Percentiles rank a stretch among this genome's conserved stretches.
These are phyloP conservation scores for Helicoverpa zea DNA, from an alignment of 1,140 invertebrate genomes.

Conservation along the genomic window DNA sequence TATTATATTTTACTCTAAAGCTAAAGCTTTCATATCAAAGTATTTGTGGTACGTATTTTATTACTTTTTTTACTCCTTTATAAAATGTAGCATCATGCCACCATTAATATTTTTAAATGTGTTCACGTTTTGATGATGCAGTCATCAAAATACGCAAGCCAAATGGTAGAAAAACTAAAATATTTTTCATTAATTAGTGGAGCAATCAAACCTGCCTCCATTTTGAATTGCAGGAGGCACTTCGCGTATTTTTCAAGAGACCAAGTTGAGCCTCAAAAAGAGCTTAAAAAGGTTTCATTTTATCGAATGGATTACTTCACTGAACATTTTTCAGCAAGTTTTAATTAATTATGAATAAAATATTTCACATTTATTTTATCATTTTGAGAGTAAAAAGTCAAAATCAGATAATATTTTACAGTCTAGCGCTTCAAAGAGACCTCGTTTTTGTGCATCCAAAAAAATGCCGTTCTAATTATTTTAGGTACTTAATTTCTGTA, in stretches of 20 bases:
- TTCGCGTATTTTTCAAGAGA: slow-evolving; percentile 14
- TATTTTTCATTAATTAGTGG: slow-evolving; percentile 29
- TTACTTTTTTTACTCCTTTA: too few relatives aligned
- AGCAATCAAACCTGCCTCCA: slow-evolving; percentile 29
- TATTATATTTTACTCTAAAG: too few relatives aligned
- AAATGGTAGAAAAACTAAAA: background rate
- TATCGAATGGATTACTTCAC: background rate
- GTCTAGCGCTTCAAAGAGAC: too few relatives aligned
- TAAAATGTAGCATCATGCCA: background rate
- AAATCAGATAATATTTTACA: too few relatives aligned
- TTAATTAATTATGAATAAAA: too few relatives aligned
- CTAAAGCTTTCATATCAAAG: too few relatives aligned
- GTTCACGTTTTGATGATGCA: background rate
- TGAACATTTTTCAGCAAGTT: background rate
- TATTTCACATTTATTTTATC: background rate
- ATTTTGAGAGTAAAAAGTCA: too few relatives aligned
- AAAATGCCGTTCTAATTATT: too few relatives aligned
- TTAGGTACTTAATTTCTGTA: too few relatives aligned
- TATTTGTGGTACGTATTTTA: too few relatives aligned
- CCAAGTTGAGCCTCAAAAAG: slow-evolving; percentile 1
- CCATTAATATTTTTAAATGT: background rate
- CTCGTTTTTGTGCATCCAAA: too few relatives aligned
- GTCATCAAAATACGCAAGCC: background rate
- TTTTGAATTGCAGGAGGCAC: background rate
- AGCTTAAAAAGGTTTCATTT: slow-evolving; percentile 1